These are phyloP conservation scores for Anthoscopus minutus DNA, from an alignment of 2,113 vertebrate genomes.

Conservation along the genomic window DNA sequence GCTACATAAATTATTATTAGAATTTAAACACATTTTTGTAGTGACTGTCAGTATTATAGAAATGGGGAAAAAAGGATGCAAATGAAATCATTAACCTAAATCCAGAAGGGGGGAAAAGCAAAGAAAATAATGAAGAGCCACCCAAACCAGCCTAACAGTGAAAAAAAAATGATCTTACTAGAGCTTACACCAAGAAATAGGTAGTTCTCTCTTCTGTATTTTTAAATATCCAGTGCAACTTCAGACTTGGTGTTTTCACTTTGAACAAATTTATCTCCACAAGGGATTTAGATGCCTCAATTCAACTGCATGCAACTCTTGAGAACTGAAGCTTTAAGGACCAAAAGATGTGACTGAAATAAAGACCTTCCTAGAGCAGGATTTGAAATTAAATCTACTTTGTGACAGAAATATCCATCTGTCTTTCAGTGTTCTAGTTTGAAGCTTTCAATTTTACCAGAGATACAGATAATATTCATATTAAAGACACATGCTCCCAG, in stretches of 20 bases:
- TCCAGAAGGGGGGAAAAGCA: not conserved
- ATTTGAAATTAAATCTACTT: not conserved
- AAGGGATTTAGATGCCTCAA: not conserved
- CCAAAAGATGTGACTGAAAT: not conserved
- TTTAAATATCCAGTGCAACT: not conserved
- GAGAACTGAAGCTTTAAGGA: not conserved
- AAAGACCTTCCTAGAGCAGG: not conserved
- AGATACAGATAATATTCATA: not conserved
- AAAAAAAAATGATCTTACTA: not conserved
- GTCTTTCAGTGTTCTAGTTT: not conserved
- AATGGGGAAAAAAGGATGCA: not conserved
- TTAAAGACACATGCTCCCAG: not conserved
- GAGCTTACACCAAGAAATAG: not conserved
- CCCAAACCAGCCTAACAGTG: not conserved
- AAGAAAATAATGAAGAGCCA: not conserved
- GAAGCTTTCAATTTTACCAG: not conserved
- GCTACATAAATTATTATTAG: not conserved
- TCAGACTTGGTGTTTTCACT: not conserved
- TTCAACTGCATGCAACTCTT: not conserved
- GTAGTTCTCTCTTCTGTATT: not conserved
- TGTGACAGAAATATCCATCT: not conserved
- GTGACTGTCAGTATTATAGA: not conserved
- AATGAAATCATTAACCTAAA: not conserved
- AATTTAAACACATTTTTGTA: not conserved
- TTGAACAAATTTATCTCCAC: not conserved